Evolutionary conservation across 1,140 invertebrate genomes (phyloP).

Genomic region (Diorhabda carinulata): DNA sequence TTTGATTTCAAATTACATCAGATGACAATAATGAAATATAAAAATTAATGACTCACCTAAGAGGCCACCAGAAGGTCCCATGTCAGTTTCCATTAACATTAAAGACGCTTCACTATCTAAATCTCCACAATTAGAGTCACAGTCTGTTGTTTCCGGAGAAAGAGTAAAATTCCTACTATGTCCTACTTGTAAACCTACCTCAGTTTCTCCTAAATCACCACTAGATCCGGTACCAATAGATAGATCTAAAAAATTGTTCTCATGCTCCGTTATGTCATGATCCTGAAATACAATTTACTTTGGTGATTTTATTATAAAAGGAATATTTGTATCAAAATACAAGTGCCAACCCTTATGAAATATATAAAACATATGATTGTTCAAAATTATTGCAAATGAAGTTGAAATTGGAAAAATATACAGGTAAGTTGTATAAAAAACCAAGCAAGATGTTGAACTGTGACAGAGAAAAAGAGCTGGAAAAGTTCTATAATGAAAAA

Average conservation of each 20-base stretch:
- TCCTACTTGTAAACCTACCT: constrained; percentile 61
- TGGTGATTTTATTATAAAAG: not conserved
- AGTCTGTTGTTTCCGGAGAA: constrained; percentile 93
- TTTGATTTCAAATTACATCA: too few species aligned
- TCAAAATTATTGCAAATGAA: too few species aligned
- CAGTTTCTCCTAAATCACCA: constrained; percentile 64
- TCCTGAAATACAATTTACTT: constrained; percentile 43
- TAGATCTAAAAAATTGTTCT: constrained; percentile 62
- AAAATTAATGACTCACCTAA: constrained; percentile 29
- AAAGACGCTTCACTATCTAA: constrained; percentile 76
- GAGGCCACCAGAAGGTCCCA: constrained; percentile 47
- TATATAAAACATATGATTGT: too few species aligned
- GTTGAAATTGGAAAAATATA: too few species aligned
- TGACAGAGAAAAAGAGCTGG: too few species aligned
- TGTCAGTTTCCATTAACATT: constrained; percentile 67
- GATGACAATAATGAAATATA: constrained; percentile 1
- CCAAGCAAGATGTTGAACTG: too few species aligned
- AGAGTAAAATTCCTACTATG: constrained; percentile 78
- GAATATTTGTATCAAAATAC: too few species aligned
- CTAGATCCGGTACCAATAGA: constrained; percentile 64
- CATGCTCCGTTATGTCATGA: constrained; percentile 54
- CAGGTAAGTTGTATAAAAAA: too few species aligned
- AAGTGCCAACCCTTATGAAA: too few species aligned
- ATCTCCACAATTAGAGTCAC: constrained; percentile 82
- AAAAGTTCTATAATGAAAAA: too few species aligned